phyloP scores from a whole-genome alignment of 1,140 invertebrate genomes.

The Heterodera schachtii region DNA sequence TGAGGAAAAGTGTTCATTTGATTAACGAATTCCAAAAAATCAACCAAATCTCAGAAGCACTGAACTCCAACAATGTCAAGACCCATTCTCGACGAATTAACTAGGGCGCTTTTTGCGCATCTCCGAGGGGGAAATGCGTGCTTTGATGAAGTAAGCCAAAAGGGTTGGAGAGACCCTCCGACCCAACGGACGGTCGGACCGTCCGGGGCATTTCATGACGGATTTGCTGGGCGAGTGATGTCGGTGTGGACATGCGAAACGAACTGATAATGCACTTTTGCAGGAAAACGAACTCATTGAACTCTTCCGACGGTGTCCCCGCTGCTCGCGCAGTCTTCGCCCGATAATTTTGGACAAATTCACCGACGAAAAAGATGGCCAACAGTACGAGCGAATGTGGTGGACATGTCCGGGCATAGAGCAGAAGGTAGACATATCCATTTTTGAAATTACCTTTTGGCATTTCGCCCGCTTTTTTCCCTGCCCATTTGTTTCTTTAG shows the following conservation, averaged over 20 bases:
- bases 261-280: conserved; percentile 16
- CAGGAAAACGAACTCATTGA: conserved; percentile 20
- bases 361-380: conserved; percentile 26
- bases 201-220: not conserved
- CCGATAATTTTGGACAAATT: conserved; percentile 39
- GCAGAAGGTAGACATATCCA: conserved; percentile 33
- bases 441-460: too few species aligned
- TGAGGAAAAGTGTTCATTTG: conserved; percentile 18
- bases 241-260: not conserved
- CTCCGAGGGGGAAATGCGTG: conserved; percentile 29
- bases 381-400: conserved; percentile 46
- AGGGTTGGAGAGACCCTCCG: not conserved
- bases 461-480: too few species aligned
- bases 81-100: conserved; percentile 28
- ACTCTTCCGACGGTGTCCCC: conserved; percentile 35
- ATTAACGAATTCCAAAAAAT: conserved; percentile 14
- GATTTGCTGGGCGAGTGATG: not conserved
- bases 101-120: conserved; percentile 34
- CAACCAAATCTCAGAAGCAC: conserved; percentile 4
- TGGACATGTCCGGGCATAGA: conserved; percentile 54
- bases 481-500: conserved; percentile 33
- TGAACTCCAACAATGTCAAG: conserved; percentile 16
- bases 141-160: conserved; percentile 25
- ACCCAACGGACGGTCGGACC: not conserved
- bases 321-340: conserved; percentile 37